A percentile compares a stretch with the other conserved stretches of the same genome.
Conservation (phyloP, 2,888 invertebrate species). For the Prenolepis imparis region DNA sequence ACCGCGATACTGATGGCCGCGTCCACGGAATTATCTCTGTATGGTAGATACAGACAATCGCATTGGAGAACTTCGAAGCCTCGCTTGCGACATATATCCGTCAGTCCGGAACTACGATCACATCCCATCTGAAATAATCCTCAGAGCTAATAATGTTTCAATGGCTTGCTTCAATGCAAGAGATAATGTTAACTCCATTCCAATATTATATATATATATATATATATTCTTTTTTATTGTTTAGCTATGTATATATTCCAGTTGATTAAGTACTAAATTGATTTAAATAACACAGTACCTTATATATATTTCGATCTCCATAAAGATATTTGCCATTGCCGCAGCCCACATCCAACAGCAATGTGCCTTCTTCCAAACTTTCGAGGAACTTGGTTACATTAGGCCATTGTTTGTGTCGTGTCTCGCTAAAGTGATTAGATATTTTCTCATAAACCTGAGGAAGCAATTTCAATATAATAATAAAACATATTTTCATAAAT, state of each 20-base stretch:
- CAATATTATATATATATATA: too few species aligned
- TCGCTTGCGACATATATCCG: constrained; percentile 88
- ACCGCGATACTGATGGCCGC: constrained; percentile 97
- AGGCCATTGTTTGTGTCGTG: constrained; percentile 98
- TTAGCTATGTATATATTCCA: neutral
- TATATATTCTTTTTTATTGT: neutral
- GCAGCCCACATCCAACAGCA: constrained; percentile 97
- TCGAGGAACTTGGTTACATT: constrained; percentile 93
- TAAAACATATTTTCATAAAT: constrained; percentile 8
- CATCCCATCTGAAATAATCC: constrained; percentile 90
- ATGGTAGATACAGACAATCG: constrained; percentile 92
- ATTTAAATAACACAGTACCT: constrained; percentile 68
- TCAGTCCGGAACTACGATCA: constrained; percentile 92
- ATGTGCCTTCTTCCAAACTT: constrained; percentile 89
- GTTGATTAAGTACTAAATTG: neutral
- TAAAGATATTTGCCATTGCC: constrained; percentile 99
- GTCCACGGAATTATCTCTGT: constrained; percentile 91
- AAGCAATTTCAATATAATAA: neutral
- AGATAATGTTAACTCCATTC: constrained; percentile 39
- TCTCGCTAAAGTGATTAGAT: constrained; percentile 97
- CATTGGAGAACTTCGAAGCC: constrained; percentile 91
- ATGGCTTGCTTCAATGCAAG: constrained; percentile 15
- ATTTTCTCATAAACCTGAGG: constrained; percentile 96
- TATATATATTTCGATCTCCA: constrained; percentile 74
- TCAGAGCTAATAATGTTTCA: neutral